Evolutionary conservation across 2,888 invertebrate genomes (phyloP), one percentile per base, ranked within the genome.

Genomic region (Stegana nigrithorax): DNA sequence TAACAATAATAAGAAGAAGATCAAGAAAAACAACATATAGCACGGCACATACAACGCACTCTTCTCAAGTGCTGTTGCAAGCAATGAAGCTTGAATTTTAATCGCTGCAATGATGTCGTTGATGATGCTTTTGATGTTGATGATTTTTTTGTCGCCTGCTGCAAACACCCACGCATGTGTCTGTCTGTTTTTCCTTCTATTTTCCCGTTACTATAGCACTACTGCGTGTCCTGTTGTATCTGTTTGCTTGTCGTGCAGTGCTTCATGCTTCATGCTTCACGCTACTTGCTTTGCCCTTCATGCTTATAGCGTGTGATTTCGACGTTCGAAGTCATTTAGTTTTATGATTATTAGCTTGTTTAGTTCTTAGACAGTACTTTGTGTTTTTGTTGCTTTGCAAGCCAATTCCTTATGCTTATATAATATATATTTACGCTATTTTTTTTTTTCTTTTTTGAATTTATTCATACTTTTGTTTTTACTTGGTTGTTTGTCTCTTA

Each of bases 281-380:
- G n/a, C 5, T 39, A 10, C 39, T 39, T n/a, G 36, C 19, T 45
- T 21, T 19, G 21, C 19, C 21, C 6, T 8, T 17, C 23, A 4
- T 45, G 21, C 21, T 47, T 8, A 10, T 47, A 17, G 8, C 12
- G 14, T 21, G 25, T 17, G 25, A 47, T 76, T 73, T 69, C 71
- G 68, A 69, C 78, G 80, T 81, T 80, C 78, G 75, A 77, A 79
- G 78, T 81, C 81, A 82, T 82, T 82, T 81, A 80, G 68, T 82
- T 82, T 82, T 82, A 82, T 82, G 83, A 82, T 82, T 82, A 82
- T 82, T 83, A 79, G 82, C 82, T 82, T 82, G 83, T 77, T 80
- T 80, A 78, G 80, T 74, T 78, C 70, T 73, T 77, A 75, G 67
- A 69, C 29, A 45, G 10, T 47, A 39, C 60, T 59, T 66, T 57